Evolutionary conservation across 2,888 invertebrate genomes (phyloP), one percentile per base, ranked within the genome.

Genomic region (Eilema griseolum): DNA sequence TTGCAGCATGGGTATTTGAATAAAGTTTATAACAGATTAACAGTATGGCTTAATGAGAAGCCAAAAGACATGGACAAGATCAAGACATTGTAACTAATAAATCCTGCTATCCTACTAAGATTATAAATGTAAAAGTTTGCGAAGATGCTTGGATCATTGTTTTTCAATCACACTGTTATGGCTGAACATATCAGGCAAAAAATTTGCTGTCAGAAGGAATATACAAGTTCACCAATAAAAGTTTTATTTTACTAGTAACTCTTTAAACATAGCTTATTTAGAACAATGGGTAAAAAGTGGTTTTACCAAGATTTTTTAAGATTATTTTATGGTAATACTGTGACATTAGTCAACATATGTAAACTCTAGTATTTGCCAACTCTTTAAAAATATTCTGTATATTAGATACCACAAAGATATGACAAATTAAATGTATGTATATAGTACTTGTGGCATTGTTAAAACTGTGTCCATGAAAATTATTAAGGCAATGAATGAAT

Each of bases 401-500:
- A 59, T 14, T 24, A 57, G 14, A 63, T 24, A 66, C 37, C 37
- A 31, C 52, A 61, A 65, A 72, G 1, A 62, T 72, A 73, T 61
- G 66, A 69, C 16, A 31, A 31, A 52, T 52, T 1, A 52, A 2
- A 46, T 46, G 31, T 60, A 60, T 20, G 24, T 26, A 24, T 60
- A 11, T n/a, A n/a, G n/a, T 31, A n/a, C 31, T n/a, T 31, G 7
- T 31, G 20, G n/a, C n/a, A 52, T 52, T 52, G 52, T 59, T 59
- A 70, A 37, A 52, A 79, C 74, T 70, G 74, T 81, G 70, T 67
- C 72, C 74, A 76, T 78, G 70, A 77, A 76, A 77, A 76, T 74
- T 77, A 81, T 78, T 74, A 76, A 81, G 68, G 16, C 83, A 79
- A 77, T 79, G 76, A 77, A 81, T 81, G 75, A 66, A 79, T 77